Percentiles rank a stretch among this genome's conserved stretches.
Conservation (phyloP, 2,888 invertebrate genomes). For the Cerceris ruficornis region DNA sequence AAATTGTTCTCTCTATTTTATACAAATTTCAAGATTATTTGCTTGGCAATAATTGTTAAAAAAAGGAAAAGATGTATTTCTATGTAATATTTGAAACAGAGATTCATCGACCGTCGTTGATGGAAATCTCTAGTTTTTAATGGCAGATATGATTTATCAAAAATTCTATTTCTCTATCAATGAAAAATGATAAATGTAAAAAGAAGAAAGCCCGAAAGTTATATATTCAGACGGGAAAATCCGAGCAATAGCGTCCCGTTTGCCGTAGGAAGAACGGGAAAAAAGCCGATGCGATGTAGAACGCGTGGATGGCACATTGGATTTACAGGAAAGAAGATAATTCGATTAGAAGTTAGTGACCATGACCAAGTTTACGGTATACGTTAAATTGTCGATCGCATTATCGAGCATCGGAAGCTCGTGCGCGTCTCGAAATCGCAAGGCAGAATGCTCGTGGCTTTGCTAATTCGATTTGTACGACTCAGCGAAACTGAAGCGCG, state of each 20-base stretch:
- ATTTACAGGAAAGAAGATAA: slow-evolving; percentile 44
- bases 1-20: too few species aligned
- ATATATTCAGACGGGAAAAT: not conserved
- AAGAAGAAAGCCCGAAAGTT: not conserved
- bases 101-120: too few species aligned
- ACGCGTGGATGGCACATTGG: slow-evolving; percentile 22
- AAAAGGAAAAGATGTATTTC: too few species aligned
- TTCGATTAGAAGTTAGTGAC: slow-evolving; percentile 47
- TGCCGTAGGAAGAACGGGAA: not conserved
- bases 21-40: too few species aligned
- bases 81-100: too few species aligned
- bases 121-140: too few species aligned
- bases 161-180: too few species aligned
- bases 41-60: too few species aligned
- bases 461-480: slow-evolving; percentile 18
- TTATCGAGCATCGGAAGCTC: slow-evolving; percentile 39
- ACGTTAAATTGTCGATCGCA: slow-evolving; percentile 47
- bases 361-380: slow-evolving; percentile 44
- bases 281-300: slow-evolving; percentile 16
- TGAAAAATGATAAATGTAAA: too few species aligned
- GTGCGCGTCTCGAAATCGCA: slow-evolving; percentile 19
- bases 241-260: not conserved
- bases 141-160: too few species aligned
- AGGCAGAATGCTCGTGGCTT: not conserved
- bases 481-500: slow-evolving; percentile 3